Conservation (phyloP, 2,888 invertebrate genomes). For the Platerodrilus igneus region DNA sequence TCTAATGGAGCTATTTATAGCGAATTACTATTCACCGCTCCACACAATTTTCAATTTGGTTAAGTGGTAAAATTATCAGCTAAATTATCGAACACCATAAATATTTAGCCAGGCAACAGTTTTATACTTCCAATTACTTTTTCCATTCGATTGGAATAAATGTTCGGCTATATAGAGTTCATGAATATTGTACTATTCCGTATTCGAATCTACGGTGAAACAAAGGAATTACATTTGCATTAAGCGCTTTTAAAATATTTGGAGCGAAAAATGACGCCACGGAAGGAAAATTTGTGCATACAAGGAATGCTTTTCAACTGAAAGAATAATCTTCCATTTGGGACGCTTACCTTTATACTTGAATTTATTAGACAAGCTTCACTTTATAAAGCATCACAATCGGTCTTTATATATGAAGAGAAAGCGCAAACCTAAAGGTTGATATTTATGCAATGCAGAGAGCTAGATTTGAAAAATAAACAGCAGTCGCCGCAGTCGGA, state of each 20-base stretch:
- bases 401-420: too few species aligned
- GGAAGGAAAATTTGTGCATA: conserved; percentile 7
- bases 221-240: conserved; percentile 20
- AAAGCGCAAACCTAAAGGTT: too few species aligned
- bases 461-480: too few species aligned
- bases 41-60: conserved; percentile 6
- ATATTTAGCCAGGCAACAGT: conserved; percentile 18
- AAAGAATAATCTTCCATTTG: conserved; percentile 8
- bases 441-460: too few species aligned
- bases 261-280: conserved; percentile 8
- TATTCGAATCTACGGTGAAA: conserved; percentile 10
- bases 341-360: too few species aligned
- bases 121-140: conserved; percentile 22
- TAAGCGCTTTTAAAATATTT: conserved; percentile 12
- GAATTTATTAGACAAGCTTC: too few species aligned
- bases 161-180: conserved; percentile 11
- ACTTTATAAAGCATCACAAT: too few species aligned
- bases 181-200: conserved; percentile 14
- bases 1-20: too few species aligned
- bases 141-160: conserved; percentile 18
- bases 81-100: conserved; percentile 12
- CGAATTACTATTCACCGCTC: too few species aligned
- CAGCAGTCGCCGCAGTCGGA: too few species aligned
- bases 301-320: conserved; percentile 9
- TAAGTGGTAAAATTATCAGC: conserved; percentile 3